phyloP scores from a whole-genome alignment of 2,113 vertebrate genomes.

The Corythornis madagascariensis region DNA sequence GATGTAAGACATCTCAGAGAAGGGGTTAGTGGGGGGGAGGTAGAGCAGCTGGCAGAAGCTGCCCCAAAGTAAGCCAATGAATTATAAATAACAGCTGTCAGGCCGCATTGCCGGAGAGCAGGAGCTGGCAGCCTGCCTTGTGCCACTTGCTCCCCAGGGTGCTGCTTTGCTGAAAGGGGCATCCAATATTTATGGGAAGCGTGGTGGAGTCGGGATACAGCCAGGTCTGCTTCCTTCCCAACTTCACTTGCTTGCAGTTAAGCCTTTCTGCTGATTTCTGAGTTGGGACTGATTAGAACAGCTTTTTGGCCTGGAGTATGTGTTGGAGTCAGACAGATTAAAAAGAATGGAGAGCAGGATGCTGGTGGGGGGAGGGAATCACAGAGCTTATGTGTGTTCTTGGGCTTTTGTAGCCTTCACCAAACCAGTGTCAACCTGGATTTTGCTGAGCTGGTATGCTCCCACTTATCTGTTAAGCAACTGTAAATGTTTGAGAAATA shows the following conservation, averaged over 20 bases:
- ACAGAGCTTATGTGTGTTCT: not conserved
- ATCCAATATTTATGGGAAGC: slow-evolving; percentile 64
- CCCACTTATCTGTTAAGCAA: not conserved
- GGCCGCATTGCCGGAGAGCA: slow-evolving; percentile 3
- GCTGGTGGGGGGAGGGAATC: not conserved
- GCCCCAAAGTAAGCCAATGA: slow-evolving; percentile 57
- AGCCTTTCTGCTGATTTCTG: not conserved
- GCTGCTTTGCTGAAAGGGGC: not conserved
- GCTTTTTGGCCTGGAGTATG: not conserved
- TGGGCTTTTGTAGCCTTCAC: not conserved
- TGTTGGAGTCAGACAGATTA: not conserved
- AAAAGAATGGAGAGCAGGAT: not conserved
- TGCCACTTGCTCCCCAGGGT: not conserved
- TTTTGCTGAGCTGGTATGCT: not conserved
- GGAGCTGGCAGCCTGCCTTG: slow-evolving; percentile 20
- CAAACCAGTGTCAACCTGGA: not conserved
- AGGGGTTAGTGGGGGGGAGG: not conserved
- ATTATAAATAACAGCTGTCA: slow-evolving; percentile 73
- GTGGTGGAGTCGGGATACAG: not conserved
- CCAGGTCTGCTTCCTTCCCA: not conserved
- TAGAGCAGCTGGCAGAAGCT: slow-evolving; percentile 65
- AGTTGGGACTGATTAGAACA: not conserved
- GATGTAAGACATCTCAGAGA: not conserved
- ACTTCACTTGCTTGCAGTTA: not conserved
- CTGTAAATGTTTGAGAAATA: slow-evolving; percentile 1